Evolutionary conservation across 2,797 vertebrate species (phyloP), one percentile per base, ranked within the genome.

Genomic region (Periophthalmus magnuspinnatus): DNA sequence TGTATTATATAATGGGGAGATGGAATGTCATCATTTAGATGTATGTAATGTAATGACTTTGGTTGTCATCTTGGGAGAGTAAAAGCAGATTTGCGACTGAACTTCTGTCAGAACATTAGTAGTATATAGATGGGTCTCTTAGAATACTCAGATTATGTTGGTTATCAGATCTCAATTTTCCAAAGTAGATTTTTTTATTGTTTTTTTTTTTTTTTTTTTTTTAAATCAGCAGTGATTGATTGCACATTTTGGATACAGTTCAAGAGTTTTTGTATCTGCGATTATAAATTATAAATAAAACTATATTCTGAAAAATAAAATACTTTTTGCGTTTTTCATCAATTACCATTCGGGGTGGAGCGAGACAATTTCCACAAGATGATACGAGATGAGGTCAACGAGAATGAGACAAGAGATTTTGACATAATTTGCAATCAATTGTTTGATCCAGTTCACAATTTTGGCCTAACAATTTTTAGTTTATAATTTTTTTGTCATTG

Each of bases 241-340:
- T 97, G 95, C 96, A 97, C 95, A 97, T 95, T 98, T 97, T 94
- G 95, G 94, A 95, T 96, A 95, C 94, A 95, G 94, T 96, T 96
- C 93, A 94, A 95, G 94, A 94, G 93, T 92, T 95, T 95, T 96
- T 96, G 95, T 97, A 97, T 97, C 95, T 96, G 92, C 94, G 94
- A 96, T 88, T 96, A 96, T 96, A 94, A 90, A 94, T 91, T 96
- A 95, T 96, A 96, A 97, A 96, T 97, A 96, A 97, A 93, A 89
- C 93, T 94, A 84, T 90, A 80, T 95, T 96, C 94, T 94, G 94
- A 95, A 89, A 89, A 74, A 68, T 38, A 67, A n/a, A n/a, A n/a
- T n/a, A n/a, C n/a, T 32, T 52, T 48, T 22, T 11, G 33, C 22
- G 24, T 41, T 28, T 60, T 33, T 50, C 21, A 8, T 54, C 48